phyloP scores from a whole-genome alignment of 2,113 vertebrate genomes.

The Felis chaus region DNA sequence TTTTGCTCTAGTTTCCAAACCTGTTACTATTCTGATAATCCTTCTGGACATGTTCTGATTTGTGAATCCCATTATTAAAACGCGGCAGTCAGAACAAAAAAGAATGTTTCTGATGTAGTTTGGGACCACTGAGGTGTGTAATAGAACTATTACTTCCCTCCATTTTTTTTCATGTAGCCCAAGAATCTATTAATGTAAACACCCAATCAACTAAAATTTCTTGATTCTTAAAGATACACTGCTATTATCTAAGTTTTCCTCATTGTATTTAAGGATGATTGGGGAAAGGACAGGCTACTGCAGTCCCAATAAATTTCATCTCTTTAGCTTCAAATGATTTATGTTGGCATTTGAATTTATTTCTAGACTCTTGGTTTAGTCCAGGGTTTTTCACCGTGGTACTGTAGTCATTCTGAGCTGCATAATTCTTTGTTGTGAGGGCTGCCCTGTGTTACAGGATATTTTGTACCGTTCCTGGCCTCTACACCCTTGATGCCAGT shows the following conservation, averaged over 20 bases:
- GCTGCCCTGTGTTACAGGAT: background rate
- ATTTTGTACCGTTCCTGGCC: background rate
- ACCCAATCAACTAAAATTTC: background rate
- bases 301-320: background rate
- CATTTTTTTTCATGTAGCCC: background rate
- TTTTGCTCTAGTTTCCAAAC: constrained; percentile 6
- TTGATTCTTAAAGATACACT: background rate
- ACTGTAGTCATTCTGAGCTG: background rate
- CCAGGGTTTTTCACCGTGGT: background rate
- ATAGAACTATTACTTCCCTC: background rate
- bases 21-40: background rate
- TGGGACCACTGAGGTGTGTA: background rate
- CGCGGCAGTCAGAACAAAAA: background rate
- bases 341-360: background rate
- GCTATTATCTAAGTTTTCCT: background rate
- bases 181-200: constrained; percentile 24
- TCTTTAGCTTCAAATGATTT: constrained; percentile 7
- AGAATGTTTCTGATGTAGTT: background rate
- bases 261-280: background rate
- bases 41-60: constrained; percentile 27
- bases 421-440: background rate
- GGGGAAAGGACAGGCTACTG: background rate
- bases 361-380: background rate
- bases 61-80: background rate
- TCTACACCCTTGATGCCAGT: background rate